These are phyloP conservation scores for Volucella inanis DNA, from an alignment of 2,888 invertebrate species.

Conservation along the genomic window DNA sequence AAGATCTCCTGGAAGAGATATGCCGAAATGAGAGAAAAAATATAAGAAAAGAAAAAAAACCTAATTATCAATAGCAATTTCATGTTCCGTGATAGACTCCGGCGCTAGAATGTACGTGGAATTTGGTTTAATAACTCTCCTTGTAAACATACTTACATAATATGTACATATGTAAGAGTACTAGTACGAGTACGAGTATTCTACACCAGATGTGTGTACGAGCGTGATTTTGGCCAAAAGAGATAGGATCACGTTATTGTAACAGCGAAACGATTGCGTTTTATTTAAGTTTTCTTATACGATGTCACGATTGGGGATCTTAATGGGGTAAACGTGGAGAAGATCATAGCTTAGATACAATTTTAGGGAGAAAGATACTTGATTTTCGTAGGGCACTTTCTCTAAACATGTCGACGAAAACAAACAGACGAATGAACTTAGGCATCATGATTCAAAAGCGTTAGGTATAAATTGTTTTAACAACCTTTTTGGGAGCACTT, in stretches of 20 bases:
- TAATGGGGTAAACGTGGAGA: conserved; percentile 58
- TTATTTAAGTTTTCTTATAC: conserved; percentile 30
- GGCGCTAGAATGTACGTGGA: conserved; percentile 33
- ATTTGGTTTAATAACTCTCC: conserved; percentile 11
- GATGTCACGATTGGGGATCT: conserved; percentile 58
- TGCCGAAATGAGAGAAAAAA: conserved; percentile 8
- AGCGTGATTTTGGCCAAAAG: background rate
- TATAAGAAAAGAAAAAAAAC: conserved; percentile 22
- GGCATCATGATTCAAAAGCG: conserved; percentile 8
- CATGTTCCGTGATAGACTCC: conserved; percentile 43
- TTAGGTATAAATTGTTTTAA: background rate
- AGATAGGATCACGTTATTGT: conserved; percentile 52
- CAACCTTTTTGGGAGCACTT: background rate
- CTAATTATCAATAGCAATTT: conserved; percentile 55
- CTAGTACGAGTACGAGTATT: no score
- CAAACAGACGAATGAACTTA: conserved; percentile 6
- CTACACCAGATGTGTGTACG: no score
- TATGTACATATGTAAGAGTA: background rate
- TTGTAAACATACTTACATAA: background rate
- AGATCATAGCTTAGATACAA: conserved; percentile 39
- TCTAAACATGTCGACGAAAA: conserved; percentile 3
- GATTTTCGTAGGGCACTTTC: conserved; percentile 39
- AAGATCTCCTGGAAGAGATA: conserved; percentile 26
- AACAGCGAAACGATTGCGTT: conserved; percentile 33
- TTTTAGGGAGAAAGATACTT: conserved; percentile 41